Evolutionary conservation across 2,888 invertebrate genomes (phyloP), one percentile per base, ranked within the genome.

Genomic region (Neoitamus cyanurus): DNA sequence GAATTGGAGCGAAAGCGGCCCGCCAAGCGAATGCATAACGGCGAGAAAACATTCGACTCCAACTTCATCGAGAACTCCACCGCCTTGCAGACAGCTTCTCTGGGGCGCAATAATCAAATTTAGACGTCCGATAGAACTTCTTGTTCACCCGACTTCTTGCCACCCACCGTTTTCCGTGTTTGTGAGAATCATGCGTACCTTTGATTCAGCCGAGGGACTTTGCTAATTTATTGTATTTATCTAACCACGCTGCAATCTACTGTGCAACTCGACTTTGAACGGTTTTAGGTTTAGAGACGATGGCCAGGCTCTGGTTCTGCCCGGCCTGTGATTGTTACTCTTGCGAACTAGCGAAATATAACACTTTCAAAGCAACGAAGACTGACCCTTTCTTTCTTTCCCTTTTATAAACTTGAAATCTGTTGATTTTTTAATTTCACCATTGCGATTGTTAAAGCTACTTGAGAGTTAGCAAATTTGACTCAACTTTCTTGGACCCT

Each of bases 101-200:
- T 91, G 42, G 91, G 91, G 3, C 87, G 91, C 25, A 90, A 90
- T 86, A 90, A 90, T 83, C 89, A 89, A 37, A 89, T 90, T 86
- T 91, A 87, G 90, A 88, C 88, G 1, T 2, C 46, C 28, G 42
- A 15, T 58, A 31, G 31, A 31, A 34, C 31, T 73, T 30, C 6
- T 72, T n/a, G 46, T 46, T 58, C 58, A 58, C 5, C 58, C 58
- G 58, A 58, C 58, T 46, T 83, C 83, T 83, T 70, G 48, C 48
- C 48, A 80, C 80, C 80, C 80, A 80, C 80, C 80, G 80, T 34
- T 80, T 31, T 80, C 58, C 15, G 13, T 31, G 31, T 34, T n/a
- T 58, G 25, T n/a, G 28, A 58, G 58, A 58, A 58, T 25, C 58
- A 15, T 7, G 58, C 20, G 58, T 20, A 25, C 58, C 25, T 25